A percentile compares a stretch with the other conserved stretches of the same genome.
These are phyloP conservation scores for Nycticryphes semicollaris DNA, from an alignment of 2,113 vertebrate species.

Conservation along the genomic window DNA sequence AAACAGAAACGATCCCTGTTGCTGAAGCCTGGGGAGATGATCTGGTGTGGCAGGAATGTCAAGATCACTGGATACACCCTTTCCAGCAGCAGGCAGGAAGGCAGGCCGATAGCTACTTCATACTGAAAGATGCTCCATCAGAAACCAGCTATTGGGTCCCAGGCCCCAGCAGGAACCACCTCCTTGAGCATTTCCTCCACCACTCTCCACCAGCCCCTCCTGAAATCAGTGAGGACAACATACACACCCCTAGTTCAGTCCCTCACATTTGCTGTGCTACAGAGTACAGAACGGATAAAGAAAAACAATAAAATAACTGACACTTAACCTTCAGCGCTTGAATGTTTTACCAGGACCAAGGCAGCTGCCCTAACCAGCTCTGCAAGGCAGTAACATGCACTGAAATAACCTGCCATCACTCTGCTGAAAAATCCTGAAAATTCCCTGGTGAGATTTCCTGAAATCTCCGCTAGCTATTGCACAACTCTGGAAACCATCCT, in stretches of 20 bases:
- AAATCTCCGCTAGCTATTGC: neutral
- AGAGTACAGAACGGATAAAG: neutral
- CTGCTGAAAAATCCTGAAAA: neutral
- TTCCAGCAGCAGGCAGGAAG: neutral
- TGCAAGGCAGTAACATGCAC: neutral
- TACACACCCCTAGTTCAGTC: neutral
- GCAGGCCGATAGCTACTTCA: neutral
- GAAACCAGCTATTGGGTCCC: neutral
- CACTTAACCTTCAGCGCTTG: neutral
- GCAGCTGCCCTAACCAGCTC: neutral
- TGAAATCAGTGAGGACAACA: fast-evolving
- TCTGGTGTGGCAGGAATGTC: neutral
- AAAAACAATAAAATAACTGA: neutral
- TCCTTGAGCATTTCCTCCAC: neutral
- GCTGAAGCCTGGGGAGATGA: neutral
- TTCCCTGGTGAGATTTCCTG: neutral
- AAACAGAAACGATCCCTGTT: neutral
- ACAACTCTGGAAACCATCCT: neutral
- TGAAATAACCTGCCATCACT: neutral
- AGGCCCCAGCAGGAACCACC: neutral
- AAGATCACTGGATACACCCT: neutral
- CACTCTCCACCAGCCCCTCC: neutral
- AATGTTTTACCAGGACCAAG: neutral
- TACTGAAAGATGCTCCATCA: neutral
- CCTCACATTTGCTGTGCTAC: neutral